phyloP scores from a whole-genome alignment of 2,113 vertebrate species.

The Pampusana beccarii region DNA sequence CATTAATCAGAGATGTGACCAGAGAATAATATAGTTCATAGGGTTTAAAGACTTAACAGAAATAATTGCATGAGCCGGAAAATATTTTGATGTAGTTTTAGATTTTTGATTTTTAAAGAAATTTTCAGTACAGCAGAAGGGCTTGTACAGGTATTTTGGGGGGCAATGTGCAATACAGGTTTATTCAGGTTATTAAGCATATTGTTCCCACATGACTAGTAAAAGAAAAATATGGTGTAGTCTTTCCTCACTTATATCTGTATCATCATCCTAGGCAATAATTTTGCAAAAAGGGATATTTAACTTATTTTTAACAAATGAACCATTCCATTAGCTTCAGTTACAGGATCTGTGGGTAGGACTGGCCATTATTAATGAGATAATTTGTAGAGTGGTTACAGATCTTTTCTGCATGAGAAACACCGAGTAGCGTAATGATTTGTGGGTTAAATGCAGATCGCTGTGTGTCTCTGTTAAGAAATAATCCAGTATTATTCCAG shows the following conservation, averaged over 20 bases:
- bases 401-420: background rate
- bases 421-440: background rate
- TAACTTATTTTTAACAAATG: background rate
- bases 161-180: background rate
- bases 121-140: background rate
- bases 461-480: background rate
- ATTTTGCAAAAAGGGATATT: background rate
- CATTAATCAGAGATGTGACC: constrained; percentile 3
- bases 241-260: background rate
- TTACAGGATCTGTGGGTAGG: background rate
- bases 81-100: background rate
- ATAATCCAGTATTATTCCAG: background rate
- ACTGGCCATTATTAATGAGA: background rate
- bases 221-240: background rate
- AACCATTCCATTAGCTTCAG: background rate
- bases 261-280: background rate
- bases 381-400: background rate
- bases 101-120: background rate
- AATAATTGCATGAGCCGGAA: background rate
- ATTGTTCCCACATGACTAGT: background rate
- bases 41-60: background rate
- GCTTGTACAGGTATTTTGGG: background rate
- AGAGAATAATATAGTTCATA: background rate
- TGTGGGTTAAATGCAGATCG: background rate
- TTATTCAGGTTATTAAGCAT: constrained; percentile 2